phyloP scores from a whole-genome alignment of 2,888 invertebrate genomes.

The Lymantria dispar region DNA sequence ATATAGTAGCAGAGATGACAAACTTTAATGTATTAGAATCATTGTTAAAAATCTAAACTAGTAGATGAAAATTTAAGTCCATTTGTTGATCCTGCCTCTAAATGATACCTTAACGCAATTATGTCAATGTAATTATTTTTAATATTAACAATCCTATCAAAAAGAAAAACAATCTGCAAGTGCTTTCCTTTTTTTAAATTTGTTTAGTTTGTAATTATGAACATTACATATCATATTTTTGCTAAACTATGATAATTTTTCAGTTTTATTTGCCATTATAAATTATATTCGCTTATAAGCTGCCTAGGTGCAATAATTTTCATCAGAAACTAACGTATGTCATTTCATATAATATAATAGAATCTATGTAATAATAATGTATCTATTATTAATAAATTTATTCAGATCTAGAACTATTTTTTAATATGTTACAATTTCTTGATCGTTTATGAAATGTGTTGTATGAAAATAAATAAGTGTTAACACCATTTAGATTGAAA shows the following conservation, averaged over 20 bases:
- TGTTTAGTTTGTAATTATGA: neutral
- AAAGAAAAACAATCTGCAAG: too few relatives aligned
- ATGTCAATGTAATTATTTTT: too few relatives aligned
- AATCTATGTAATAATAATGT: conserved; percentile 15
- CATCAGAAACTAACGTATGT: neutral
- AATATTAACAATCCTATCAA: too few relatives aligned
- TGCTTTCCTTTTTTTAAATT: too few relatives aligned
- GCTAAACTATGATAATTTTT: neutral
- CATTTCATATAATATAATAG: conserved; percentile 6
- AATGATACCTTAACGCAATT: too few relatives aligned
- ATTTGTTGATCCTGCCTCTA: too few relatives aligned
- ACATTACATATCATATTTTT: neutral
- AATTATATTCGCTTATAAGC: neutral
- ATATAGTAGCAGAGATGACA: too few relatives aligned
- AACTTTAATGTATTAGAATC: too few relatives aligned
- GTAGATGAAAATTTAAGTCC: too few relatives aligned
- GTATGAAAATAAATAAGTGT: conserved; percentile 66
- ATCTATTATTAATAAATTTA: conserved; percentile 41
- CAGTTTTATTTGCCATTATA: neutral
- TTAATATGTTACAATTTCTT: conserved; percentile 27
- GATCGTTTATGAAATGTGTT: conserved; percentile 38
- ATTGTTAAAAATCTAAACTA: too few relatives aligned
- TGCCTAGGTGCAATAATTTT: neutral
- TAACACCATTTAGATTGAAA: conserved; percentile 42
- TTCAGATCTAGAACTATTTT: conserved; percentile 25